Conservation (phyloP, 2,797 vertebrate species). For the Micropoecilia bifurca region DNA sequence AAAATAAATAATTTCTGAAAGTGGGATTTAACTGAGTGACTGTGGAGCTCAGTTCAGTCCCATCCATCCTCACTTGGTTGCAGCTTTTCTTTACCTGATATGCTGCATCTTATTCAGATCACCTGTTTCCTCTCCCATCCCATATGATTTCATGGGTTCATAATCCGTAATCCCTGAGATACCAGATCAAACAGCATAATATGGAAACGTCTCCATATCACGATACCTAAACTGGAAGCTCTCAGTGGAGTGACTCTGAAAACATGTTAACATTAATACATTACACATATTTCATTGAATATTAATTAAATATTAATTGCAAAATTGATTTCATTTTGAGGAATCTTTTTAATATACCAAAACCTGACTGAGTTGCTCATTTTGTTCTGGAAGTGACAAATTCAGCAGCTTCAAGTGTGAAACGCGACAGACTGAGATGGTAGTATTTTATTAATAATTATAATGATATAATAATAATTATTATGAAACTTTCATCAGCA, state of each 20-base stretch:
- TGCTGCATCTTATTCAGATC: neutral
- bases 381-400: conserved; percentile 19
- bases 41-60: neutral
- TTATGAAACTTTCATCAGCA: neutral
- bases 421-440: conserved; percentile 2
- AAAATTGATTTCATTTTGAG: neutral
- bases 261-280: neutral
- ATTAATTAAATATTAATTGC: neutral
- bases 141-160: neutral
- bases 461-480: neutral
- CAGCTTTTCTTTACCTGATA: neutral
- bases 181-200: neutral
- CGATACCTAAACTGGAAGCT: neutral
- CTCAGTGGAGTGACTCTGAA: neutral
- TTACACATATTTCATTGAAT: neutral
- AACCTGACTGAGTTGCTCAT: conserved; percentile 10
- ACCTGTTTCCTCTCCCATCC: neutral
- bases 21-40: no score
- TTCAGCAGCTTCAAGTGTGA: conserved; percentile 34
- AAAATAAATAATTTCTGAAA: no score
- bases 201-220: neutral
- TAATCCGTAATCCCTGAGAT: neutral
- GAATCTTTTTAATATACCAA: neutral
- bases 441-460: neutral
- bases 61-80: conserved; percentile 1